These are phyloP conservation scores for Colius striatus DNA, from an alignment of 2,113 vertebrate species.

Conservation along the genomic window DNA sequence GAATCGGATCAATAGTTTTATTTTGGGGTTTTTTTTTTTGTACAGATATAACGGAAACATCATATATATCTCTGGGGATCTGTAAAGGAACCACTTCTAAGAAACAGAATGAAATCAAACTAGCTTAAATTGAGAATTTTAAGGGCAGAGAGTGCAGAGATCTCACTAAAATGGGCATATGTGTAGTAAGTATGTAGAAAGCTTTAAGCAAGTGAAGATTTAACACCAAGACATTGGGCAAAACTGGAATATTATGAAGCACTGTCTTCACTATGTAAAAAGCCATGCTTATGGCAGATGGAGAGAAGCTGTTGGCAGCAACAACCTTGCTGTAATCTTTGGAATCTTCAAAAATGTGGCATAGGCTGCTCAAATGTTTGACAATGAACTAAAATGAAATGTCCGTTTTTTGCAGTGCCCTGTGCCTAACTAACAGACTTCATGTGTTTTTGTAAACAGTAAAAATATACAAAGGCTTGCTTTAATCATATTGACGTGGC, in stretches of 20 bases:
- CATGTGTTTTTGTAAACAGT: neutral
- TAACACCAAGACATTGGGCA: neutral
- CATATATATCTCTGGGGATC: neutral
- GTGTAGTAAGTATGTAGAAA: neutral
- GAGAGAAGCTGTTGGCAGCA: neutral
- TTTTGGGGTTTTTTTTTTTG: neutral
- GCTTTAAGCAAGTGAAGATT: neutral
- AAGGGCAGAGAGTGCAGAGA: neutral
- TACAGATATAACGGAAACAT: neutral
- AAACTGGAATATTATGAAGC: neutral
- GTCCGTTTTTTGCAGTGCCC: neutral
- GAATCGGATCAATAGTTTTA: neutral
- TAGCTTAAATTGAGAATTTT: neutral
- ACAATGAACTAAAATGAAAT: neutral
- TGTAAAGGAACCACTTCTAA: neutral
- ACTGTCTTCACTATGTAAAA: neutral
- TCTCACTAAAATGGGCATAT: neutral
- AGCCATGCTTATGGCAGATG: neutral
- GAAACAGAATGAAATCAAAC: neutral
- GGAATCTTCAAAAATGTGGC: neutral
- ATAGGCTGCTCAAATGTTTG: neutral
- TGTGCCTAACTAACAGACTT: neutral
- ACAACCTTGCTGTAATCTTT: neutral
- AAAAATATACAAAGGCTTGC: neutral
- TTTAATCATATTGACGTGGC: neutral